A percentile compares a stretch with the other conserved stretches of the same genome.
These are phyloP conservation scores for Pocillopora meandrina DNA, from an alignment of 92 coral and sea anemone species.

Conservation along the genomic window DNA sequence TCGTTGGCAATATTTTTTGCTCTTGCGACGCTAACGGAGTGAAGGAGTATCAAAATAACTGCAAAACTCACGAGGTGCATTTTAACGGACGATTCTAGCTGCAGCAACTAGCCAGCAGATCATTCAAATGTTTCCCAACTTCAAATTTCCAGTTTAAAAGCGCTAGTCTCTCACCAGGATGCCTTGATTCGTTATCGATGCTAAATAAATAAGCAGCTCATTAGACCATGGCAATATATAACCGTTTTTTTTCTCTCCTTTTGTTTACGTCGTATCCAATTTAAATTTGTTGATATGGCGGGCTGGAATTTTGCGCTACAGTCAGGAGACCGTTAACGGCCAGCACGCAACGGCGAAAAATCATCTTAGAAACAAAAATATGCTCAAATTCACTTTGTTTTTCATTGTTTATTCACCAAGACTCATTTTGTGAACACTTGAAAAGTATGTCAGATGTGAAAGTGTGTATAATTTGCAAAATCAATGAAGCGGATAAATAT, in stretches of 20 bases:
- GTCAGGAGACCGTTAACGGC: too few relatives aligned
- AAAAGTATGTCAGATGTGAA: not conserved
- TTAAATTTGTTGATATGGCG: not conserved
- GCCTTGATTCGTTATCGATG: not conserved
- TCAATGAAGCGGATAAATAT: slow-evolving; percentile 13
- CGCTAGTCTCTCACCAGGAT: not conserved
- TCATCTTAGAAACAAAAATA: slow-evolving; percentile 6
- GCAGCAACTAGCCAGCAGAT: not conserved
- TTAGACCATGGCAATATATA: not conserved
- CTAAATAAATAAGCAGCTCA: not conserved
- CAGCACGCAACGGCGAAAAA: not conserved
- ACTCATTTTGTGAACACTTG: not conserved
- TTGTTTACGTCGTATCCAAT: not conserved
- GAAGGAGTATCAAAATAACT: slow-evolving; percentile 2
- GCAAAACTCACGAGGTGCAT: not conserved
- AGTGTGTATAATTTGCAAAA: not conserved
- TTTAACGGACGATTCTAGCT: not conserved
- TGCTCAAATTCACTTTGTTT: not conserved
- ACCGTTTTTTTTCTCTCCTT: not conserved
- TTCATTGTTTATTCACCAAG: not conserved
- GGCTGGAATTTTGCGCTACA: not conserved
- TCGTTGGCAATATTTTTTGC: slow-evolving; percentile 11
- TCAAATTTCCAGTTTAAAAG: not conserved
- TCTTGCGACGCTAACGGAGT: not conserved
- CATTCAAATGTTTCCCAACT: not conserved